Conservation (phyloP, 2,888 invertebrate species). For the Lasioglossum malachurum region DNA sequence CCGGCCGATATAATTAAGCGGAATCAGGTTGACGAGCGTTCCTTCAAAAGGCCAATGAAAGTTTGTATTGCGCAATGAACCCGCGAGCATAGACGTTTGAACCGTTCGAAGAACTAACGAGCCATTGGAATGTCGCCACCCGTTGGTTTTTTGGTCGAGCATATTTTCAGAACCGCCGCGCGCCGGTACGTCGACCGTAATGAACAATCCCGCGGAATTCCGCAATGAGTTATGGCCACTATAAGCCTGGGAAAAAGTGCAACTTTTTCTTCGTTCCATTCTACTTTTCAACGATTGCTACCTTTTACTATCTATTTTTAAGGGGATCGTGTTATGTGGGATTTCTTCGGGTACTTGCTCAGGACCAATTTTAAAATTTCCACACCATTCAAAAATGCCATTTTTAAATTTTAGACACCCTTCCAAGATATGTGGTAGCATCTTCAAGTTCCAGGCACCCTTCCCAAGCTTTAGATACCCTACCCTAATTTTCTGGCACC, state of each 20-base stretch:
- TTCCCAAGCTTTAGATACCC: background rate
- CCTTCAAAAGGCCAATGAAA: conserved; percentile 52
- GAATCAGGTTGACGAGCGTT: conserved; percentile 40
- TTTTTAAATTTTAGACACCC: too few species aligned
- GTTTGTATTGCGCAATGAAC: conserved; percentile 45
- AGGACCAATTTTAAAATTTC: background rate
- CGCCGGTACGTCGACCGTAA: background rate
- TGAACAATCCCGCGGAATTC: background rate
- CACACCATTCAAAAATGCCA: too few species aligned
- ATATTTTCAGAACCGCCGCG: background rate
- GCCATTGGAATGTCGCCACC: conserved; percentile 8
- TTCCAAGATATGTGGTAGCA: too few species aligned
- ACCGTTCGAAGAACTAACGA: conserved; percentile 35
- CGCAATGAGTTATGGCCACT: background rate
- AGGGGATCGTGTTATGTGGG: background rate
- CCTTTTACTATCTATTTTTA: background rate
- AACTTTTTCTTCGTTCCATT: background rate
- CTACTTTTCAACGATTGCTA: background rate
- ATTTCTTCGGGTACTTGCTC: background rate
- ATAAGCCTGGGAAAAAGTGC: background rate
- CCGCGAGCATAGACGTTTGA: conserved; percentile 8
- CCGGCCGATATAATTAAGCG: conserved; percentile 37
- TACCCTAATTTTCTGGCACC: background rate
- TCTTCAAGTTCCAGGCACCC: background rate
- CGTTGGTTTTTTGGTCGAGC: conserved; percentile 14